Conservation (phyloP, 2,888 invertebrate genomes). For the Stenodera caucasica region DNA sequence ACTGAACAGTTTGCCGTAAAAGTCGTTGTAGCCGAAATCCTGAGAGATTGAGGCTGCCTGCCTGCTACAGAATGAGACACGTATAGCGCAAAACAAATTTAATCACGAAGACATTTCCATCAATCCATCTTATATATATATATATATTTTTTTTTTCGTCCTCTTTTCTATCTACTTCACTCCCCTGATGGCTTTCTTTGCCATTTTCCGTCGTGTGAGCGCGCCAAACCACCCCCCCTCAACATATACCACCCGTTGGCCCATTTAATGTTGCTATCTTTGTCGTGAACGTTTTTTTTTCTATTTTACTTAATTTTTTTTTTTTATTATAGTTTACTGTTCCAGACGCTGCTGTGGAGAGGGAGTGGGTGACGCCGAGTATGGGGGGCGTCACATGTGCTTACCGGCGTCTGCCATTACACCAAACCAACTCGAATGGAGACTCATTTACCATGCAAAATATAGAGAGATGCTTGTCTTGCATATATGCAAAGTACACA, state of each 20-base stretch:
- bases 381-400: constrained; percentile 39
- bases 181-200: constrained; percentile 55
- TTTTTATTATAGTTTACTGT: constrained; percentile 36
- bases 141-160: constrained; percentile 45
- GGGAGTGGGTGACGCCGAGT: constrained; percentile 41
- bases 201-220: constrained; percentile 51
- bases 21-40: constrained; percentile 40
- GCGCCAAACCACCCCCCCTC: constrained; percentile 29
- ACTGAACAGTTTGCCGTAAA: constrained; percentile 40
- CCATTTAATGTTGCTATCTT: constrained; percentile 34
- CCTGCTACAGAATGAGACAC: constrained; percentile 49
- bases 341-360: constrained; percentile 33
- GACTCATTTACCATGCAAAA: constrained; percentile 40
- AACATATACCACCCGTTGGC: constrained; percentile 21
- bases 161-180: constrained; percentile 48
- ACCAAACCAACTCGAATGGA: constrained; percentile 39
- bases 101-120: constrained; percentile 56
- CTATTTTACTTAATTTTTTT: too few relatives aligned
- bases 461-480: constrained; percentile 14
- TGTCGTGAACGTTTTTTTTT: constrained; percentile 26
- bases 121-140: constrained; percentile 56
- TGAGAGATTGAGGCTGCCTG: constrained; percentile 31
- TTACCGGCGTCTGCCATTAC: constrained; percentile 49
- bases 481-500: background rate
- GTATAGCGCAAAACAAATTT: constrained; percentile 56